Base-by-base conservation (phyloP, 1,140 invertebrate genomes). In the Holcopasites calliopsidis region DNA sequence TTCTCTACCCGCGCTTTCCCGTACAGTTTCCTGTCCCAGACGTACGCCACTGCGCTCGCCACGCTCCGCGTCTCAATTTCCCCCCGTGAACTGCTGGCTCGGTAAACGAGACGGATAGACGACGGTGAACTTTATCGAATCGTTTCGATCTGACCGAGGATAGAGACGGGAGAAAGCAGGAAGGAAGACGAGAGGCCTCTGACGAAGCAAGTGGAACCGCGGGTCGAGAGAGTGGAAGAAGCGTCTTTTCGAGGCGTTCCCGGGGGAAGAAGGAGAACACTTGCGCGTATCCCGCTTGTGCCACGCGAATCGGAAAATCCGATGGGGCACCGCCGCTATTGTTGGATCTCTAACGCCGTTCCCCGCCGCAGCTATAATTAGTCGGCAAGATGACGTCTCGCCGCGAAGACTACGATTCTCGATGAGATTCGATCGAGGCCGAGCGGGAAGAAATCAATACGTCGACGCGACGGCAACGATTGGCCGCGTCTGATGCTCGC, bases 361-460 rank as follows among this genome's bases (percentile, higher is more conserved):
- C 76, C 61, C 57, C 55, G 50, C n/a, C n/a, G n/a, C n/a, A n/a
- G 47, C 80, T 85, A 86, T 80, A 88, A 87, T 87, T 88, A 88
- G 79, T 77, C 66, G 44, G 73, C 70, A 77, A 76, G 66, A 84
- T 86, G 80, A 80, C 79, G 62, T 79, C 44, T 76, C 78, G 38
- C 66, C 31, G 49, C 68, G 50, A 35, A 74, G 26, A 71, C 66
- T 76, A 44, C 71, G 49, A 75, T 79, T 65, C 64, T 75, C 69
- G 76, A 77, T 78, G 77, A 86, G 83, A 85, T 77, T 84, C 79
- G 80, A 86, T 87, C 80, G 78, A 78, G 71, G 76, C 73, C 82
- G 79, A 79, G 81, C 76, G 76, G 82, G 71, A 86, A 87, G 83
- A 72, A 86, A 82, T 87, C 85, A 80, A 87, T 86, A 87, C 77